Percentiles rank a stretch among this genome's conserved stretches.
These are phyloP conservation scores for Metellina segmentata DNA, from an alignment of 2,888 invertebrate genomes.

Conservation along the genomic window DNA sequence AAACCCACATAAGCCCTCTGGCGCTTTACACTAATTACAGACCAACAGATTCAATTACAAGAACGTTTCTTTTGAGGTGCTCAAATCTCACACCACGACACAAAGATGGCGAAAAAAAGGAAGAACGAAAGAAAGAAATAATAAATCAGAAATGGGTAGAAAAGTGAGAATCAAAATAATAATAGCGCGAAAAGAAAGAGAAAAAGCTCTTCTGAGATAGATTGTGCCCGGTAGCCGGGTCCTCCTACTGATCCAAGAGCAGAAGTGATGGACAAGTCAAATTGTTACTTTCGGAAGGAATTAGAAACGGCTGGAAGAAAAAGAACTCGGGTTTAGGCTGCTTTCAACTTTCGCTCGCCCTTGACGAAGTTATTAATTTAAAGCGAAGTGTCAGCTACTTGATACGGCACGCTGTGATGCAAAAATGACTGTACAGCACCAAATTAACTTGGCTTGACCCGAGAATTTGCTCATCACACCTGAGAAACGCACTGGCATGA, in stretches of 20 bases:
- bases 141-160: slow-evolving; percentile 17
- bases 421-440: slow-evolving; percentile 33
- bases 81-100: slow-evolving; percentile 59
- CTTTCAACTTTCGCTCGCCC: slow-evolving; percentile 35
- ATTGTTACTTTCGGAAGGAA: slow-evolving; percentile 69
- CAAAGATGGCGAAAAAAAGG: slow-evolving; percentile 28
- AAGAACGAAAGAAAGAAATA: neutral
- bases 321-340: slow-evolving; percentile 12
- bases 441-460: slow-evolving; percentile 49
- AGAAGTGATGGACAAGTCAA: slow-evolving; percentile 63
- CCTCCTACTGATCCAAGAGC: slow-evolving; percentile 18
- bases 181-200: slow-evolving; percentile 2
- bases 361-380: slow-evolving; percentile 58
- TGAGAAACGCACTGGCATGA: neutral
- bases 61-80: slow-evolving; percentile 47
- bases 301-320: slow-evolving; percentile 34
- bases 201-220: slow-evolving; percentile 21
- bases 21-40: slow-evolving; percentile 71
- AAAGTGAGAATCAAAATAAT: slow-evolving; percentile 49
- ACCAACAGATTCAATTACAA: slow-evolving; percentile 74
- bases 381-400: slow-evolving; percentile 17
- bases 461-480: slow-evolving; percentile 3
- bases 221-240: slow-evolving; percentile 64
- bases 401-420: slow-evolving; percentile 48
- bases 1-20: neutral